Percentiles rank a stretch among this genome's conserved stretches.
Conservation (phyloP, 2,888 invertebrate genomes). For the Cordilura impudica region DNA sequence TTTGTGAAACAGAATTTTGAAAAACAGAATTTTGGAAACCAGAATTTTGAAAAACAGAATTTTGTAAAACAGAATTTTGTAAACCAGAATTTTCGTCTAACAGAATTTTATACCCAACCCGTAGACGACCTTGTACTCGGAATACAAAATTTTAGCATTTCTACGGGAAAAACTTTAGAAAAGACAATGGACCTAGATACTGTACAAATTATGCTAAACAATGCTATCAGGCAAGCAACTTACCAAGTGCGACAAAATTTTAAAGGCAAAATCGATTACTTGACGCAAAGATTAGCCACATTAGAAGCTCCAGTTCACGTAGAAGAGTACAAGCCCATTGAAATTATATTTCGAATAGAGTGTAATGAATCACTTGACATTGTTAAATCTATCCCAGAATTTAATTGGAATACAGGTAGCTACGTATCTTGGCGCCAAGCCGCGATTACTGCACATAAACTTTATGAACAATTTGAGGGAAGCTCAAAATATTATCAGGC, state of each 20-base stretch:
- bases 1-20: too few relatives aligned
- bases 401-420: constrained; percentile 14
- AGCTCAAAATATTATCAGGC: constrained; percentile 29
- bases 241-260: constrained; percentile 2
- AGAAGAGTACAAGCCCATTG: constrained; percentile 21
- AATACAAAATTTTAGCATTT: constrained; percentile 39
- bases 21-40: too few relatives aligned
- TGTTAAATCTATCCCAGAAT: constrained; percentile 25
- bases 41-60: too few relatives aligned
- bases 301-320: constrained; percentile 28
- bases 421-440: constrained; percentile 42
- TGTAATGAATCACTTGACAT: constrained; percentile 27
- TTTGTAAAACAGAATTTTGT: too few relatives aligned
- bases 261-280: constrained; percentile 5
- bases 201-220: constrained; percentile 21
- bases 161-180: neutral
- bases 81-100: too few relatives aligned
- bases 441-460: constrained; percentile 25
- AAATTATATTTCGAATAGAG: constrained; percentile 20
- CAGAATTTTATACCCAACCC: too few relatives aligned
- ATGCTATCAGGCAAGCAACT: constrained; percentile 21
- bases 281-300: constrained; percentile 24
- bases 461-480: constrained; percentile 19
- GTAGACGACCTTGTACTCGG: constrained; percentile 14
- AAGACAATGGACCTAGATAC: constrained; percentile 18